Conservation (phyloP, 2,888 invertebrate genomes). For the Cheilosia variabilis region DNA sequence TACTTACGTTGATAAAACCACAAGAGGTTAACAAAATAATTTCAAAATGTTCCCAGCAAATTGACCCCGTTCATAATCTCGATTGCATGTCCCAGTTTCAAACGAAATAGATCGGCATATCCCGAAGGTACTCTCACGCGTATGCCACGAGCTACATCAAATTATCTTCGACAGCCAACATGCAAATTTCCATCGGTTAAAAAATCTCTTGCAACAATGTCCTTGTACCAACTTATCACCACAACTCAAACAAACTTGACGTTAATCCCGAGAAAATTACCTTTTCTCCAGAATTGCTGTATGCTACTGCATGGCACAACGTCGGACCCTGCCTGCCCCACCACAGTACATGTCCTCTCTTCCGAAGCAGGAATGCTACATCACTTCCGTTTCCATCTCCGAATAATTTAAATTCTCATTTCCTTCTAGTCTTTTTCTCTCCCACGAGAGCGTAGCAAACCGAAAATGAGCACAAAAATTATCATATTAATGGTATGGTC, state of each 20-base stretch:
- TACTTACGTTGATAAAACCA: no score
- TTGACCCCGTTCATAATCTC: no score
- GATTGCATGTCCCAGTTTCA: no score
- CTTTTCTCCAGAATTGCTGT: conserved; percentile 30
- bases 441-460: conserved; percentile 18
- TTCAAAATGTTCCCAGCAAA: no score
- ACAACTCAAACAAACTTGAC: conserved; percentile 41
- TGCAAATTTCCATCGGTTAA: conserved; percentile 25
- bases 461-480: conserved; percentile 60
- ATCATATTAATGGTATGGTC: conserved; percentile 72
- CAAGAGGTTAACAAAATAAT: no score
- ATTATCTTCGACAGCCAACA: conserved; percentile 14
- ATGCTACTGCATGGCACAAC: neutral
- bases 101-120: no score
- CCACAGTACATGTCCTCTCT: conserved; percentile 17
- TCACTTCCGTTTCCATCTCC: conserved; percentile 62
- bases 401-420: conserved; percentile 72
- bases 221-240: conserved; percentile 26
- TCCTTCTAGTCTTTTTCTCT: conserved; percentile 16
- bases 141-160: neutral
- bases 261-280: conserved; percentile 66
- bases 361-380: conserved; percentile 36
- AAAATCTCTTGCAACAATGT: conserved; percentile 10
- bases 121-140: no score
- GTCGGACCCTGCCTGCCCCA: conserved; percentile 34